Percentiles rank a stretch among this genome's conserved stretches.
Conservation (phyloP, 2,888 invertebrate species). For the Melanchra persicariae region DNA sequence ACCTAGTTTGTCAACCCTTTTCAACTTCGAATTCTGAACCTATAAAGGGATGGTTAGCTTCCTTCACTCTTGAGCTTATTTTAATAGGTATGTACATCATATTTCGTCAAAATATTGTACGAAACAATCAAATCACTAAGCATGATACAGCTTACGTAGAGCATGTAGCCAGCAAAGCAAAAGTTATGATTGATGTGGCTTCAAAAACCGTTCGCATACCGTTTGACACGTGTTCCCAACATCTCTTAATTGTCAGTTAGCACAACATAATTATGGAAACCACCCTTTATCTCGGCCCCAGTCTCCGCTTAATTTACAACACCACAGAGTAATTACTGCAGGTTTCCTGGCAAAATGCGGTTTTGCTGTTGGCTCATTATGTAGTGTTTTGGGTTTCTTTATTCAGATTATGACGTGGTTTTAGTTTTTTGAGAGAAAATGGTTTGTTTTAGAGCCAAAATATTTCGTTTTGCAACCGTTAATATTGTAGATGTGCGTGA, state of each 20-base stretch:
- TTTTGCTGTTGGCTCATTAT: slow-evolving; percentile 14
- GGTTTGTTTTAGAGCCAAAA: not conserved
- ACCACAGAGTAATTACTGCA: slow-evolving; percentile 49
- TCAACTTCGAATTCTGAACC: no score
- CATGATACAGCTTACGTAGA: not conserved
- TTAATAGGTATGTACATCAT: not conserved
- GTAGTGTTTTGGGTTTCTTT: slow-evolving; percentile 3
- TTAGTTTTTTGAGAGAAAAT: not conserved
- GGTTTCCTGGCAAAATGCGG: slow-evolving; percentile 32
- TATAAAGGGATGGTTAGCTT: no score
- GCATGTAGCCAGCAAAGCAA: not conserved
- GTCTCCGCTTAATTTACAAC: slow-evolving; percentile 39
- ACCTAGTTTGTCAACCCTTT: no score
- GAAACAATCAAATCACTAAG: slow-evolving; percentile 3
- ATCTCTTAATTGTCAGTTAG: slow-evolving; percentile 43
- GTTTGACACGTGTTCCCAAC: slow-evolving; percentile 12
- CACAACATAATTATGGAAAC: slow-evolving; percentile 36
- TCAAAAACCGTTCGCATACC: slow-evolving; percentile 24
- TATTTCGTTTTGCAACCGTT: no score
- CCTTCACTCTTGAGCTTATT: not conserved
- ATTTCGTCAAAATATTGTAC: not conserved
- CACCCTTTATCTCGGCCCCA: slow-evolving; percentile 30
- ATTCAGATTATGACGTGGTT: not conserved
- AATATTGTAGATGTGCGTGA: no score
- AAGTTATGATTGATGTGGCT: slow-evolving; percentile 39